Percentiles rank a stretch among this genome's conserved stretches.
phyloP scores from a whole-genome alignment of 23 tunicate species.

The Phallusia fumigata region DNA sequence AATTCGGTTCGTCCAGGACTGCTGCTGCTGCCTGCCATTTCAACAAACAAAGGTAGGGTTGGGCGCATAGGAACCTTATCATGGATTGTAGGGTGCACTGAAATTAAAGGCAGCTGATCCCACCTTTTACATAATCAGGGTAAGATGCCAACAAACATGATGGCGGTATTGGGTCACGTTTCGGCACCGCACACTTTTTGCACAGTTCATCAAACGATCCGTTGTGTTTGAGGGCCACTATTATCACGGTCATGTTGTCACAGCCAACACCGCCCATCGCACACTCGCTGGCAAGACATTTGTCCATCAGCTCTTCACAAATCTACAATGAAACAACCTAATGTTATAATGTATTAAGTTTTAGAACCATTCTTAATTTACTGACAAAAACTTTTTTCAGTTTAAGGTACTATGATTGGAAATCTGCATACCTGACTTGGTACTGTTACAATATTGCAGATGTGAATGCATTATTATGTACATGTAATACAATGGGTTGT shows the following conservation, averaged over 20 bases:
- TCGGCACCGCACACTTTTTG: constrained; percentile 68
- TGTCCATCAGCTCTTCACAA: constrained; percentile 81
- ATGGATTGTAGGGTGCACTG: not conserved
- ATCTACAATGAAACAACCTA: constrained; percentile 74
- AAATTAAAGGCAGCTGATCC: constrained; percentile 56
- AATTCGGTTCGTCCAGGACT: too few relatives aligned
- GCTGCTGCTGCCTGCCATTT: not conserved
- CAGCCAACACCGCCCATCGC: constrained; percentile 82
- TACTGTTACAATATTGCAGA: too few relatives aligned
- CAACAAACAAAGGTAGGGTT: not conserved
- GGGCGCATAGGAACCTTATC: not conserved
- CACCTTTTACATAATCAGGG: constrained; percentile 86
- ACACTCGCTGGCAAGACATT: constrained; percentile 81
- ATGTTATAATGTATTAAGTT: too few relatives aligned
- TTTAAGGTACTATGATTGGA: too few relatives aligned
- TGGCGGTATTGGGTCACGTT: constrained; percentile 84
- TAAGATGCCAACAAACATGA: constrained; percentile 74
- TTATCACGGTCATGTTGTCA: constrained; percentile 94
- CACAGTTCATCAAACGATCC: constrained; percentile 86
- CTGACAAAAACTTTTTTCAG: too few relatives aligned
- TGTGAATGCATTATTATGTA: too few relatives aligned
- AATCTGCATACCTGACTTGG: too few relatives aligned
- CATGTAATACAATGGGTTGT: too few relatives aligned
- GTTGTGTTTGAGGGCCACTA: constrained; percentile 69
- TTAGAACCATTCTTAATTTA: too few relatives aligned